phyloP scores from a whole-genome alignment of 2,888 invertebrate species.

The Brenthis daphne region DNA sequence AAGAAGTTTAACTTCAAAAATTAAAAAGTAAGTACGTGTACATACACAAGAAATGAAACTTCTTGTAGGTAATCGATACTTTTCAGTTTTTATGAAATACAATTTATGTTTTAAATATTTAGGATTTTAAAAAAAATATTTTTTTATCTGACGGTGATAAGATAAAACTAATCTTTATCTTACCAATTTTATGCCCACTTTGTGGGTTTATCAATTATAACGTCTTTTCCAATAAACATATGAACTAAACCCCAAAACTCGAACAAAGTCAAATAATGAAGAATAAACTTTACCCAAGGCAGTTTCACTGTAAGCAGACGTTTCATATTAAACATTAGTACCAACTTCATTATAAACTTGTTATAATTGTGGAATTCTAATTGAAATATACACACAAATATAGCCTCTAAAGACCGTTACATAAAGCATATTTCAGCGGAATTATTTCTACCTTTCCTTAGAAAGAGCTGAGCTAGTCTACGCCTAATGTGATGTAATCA shows the following conservation, averaged over 20 bases:
- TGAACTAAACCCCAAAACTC: constrained; percentile 18
- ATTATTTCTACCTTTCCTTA: background rate
- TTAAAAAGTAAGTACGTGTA: no score
- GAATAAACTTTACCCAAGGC: constrained; percentile 36
- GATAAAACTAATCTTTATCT: no score
- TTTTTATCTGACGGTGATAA: no score
- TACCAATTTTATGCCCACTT: no score
- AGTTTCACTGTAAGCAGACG: constrained; percentile 33
- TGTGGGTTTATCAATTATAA: background rate
- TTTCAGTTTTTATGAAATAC: no score
- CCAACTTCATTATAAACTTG: constrained; percentile 34
- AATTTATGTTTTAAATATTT: no score
- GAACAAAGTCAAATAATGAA: constrained; percentile 32
- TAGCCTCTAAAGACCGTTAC: background rate
- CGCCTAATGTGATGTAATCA: constrained; percentile 20
- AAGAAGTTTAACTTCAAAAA: no score
- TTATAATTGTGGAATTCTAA: constrained; percentile 31
- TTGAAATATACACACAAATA: constrained; percentile 19
- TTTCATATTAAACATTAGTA: constrained; percentile 33
- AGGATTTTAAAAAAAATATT: no score
- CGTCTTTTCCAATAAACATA: constrained; percentile 1
- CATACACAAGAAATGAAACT: no score
- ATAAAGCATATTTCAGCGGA: constrained; percentile 2
- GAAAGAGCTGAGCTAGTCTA: constrained; percentile 17
- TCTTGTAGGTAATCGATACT: no score